Evolutionary conservation across 2,113 vertebrate species (phyloP).

Genomic region (Lanius collurio): DNA sequence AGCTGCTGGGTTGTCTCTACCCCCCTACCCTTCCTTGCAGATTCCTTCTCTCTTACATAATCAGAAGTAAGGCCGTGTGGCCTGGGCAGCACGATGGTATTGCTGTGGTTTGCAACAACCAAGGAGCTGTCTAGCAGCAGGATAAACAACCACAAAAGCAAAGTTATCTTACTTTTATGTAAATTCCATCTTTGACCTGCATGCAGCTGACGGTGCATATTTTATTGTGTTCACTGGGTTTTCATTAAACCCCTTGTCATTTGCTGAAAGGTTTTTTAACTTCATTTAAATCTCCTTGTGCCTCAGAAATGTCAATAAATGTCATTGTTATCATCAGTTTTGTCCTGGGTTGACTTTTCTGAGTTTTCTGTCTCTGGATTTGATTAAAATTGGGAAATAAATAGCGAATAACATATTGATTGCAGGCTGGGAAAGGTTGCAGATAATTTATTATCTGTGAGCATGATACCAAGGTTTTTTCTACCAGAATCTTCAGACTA

Average conservation of each 20-base stretch:
- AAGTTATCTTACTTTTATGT: slow-evolving; percentile 46
- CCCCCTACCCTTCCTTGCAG: not conserved
- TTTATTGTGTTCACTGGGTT: slow-evolving; percentile 50
- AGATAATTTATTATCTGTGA: slow-evolving; percentile 57
- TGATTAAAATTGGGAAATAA: slow-evolving; percentile 68
- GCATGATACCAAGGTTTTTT: slow-evolving; percentile 3
- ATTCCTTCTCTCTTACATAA: not conserved
- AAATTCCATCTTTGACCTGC: slow-evolving; percentile 48
- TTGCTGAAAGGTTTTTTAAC: slow-evolving; percentile 58
- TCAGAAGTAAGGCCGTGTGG: not conserved
- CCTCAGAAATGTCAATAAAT: slow-evolving; percentile 67
- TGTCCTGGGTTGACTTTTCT: slow-evolving; percentile 53
- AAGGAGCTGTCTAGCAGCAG: not conserved
- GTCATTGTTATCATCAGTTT: slow-evolving; percentile 61
- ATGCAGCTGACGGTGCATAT: not conserved
- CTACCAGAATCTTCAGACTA: not conserved
- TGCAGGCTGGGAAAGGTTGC: slow-evolving; percentile 46
- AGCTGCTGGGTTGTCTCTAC: not conserved
- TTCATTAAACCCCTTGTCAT: slow-evolving; percentile 53
- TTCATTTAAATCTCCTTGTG: slow-evolving; percentile 62
- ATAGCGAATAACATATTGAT: slow-evolving; percentile 63
- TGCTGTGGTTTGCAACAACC: not conserved
- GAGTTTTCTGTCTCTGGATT: slow-evolving; percentile 39
- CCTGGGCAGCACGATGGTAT: not conserved
- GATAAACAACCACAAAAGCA: slow-evolving; percentile 9